phyloP scores from a whole-genome alignment of 2,113 vertebrate species.

The Calyptommatus sinebrachiatus region DNA sequence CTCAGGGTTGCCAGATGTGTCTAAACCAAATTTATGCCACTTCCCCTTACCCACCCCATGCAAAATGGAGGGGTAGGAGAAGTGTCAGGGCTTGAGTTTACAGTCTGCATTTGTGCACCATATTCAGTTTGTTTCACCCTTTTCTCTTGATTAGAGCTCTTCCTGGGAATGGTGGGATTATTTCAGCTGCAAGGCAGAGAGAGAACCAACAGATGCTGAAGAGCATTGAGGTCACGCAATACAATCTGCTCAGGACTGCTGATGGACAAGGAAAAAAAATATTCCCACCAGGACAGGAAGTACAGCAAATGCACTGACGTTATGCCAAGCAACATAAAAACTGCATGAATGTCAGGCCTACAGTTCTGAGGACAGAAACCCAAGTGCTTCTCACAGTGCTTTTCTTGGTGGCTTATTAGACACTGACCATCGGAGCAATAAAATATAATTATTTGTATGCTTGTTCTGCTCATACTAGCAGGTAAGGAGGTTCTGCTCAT shows the following conservation, averaged over 20 bases:
- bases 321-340: no score
- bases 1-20: neutral
- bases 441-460: no score
- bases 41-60: neutral
- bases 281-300: conserved; percentile 1
- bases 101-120: neutral
- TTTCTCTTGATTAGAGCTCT: neutral
- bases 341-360: no score
- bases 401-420: no score
- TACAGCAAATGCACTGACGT: neutral
- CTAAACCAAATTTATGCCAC: neutral
- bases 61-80: neutral
- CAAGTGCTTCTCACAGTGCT: no score
- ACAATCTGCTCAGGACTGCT: conserved; percentile 35
- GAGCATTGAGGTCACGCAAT: conserved; percentile 6
- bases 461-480: no score
- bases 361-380: no score
- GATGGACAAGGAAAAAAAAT: conserved; percentile 25
- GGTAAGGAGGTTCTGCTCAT: no score
- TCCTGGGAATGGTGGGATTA: neutral
- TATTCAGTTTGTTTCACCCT: neutral
- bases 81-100: neutral
- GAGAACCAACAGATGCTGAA: conserved; percentile 27
- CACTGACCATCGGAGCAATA: no score
- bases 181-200: conserved; percentile 26